Conservation (phyloP, 2,888 invertebrate species). For the Sphaerophoria taeniata region DNA sequence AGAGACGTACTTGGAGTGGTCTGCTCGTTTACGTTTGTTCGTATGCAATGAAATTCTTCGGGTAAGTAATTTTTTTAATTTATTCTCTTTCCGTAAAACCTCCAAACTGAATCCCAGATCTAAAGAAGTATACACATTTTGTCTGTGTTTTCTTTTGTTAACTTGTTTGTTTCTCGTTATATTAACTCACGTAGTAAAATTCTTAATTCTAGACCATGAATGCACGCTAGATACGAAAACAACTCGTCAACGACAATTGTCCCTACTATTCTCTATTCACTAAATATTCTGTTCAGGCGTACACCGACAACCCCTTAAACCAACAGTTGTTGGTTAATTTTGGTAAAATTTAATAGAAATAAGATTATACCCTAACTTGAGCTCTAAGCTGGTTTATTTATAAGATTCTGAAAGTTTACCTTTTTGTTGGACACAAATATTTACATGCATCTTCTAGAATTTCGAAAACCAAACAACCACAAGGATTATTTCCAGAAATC, state of each 20-base stretch:
- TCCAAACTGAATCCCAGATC: conserved; percentile 18
- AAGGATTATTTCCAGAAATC: neutral
- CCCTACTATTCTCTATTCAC: neutral
- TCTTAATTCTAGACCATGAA: neutral
- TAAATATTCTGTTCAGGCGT: neutral
- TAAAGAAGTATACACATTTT: conserved; percentile 13
- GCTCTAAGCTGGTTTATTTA: conserved; percentile 24
- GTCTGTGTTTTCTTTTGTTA: neutral
- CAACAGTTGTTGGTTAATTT: conserved; percentile 34
- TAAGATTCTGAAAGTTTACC: conserved; percentile 21
- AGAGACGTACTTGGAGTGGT: conserved; percentile 83
- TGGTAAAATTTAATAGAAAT: conserved; percentile 29
- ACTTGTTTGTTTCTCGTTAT: conserved; percentile 3
- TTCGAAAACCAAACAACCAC: neutral
- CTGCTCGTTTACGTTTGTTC: conserved; percentile 81
- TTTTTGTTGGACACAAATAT: conserved; percentile 6
- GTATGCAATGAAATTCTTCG: conserved; percentile 83
- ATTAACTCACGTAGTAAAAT: conserved; percentile 38
- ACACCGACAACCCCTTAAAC: neutral
- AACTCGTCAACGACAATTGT: conserved; percentile 23
- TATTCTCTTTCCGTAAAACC: conserved; percentile 31
- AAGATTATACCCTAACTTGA: neutral
- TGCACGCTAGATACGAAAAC: conserved; percentile 27
- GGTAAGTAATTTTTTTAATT: conserved; percentile 77
- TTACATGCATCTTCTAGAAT: neutral